Conservation (phyloP, 2,888 invertebrate genomes). For the Thereva nobilitata region DNA sequence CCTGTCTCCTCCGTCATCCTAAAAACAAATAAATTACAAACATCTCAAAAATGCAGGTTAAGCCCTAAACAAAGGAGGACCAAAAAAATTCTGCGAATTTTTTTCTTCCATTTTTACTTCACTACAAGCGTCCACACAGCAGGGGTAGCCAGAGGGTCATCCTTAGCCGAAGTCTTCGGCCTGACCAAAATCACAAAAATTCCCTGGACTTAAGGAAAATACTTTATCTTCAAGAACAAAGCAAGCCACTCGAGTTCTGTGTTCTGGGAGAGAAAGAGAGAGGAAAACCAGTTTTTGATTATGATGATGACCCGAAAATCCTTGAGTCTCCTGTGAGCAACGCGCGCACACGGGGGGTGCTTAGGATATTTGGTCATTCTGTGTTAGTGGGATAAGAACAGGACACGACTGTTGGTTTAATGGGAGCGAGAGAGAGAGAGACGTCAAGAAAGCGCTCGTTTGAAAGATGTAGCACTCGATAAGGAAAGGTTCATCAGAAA, state of each 20-base stretch:
- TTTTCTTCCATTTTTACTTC: constrained; percentile 24
- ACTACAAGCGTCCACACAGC: constrained; percentile 1
- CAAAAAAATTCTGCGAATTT: constrained; percentile 34
- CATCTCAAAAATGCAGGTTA: background rate
- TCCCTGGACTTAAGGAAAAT: constrained; percentile 20
- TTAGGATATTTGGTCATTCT: background rate
- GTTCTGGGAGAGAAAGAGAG: background rate
- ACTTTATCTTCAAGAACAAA: constrained; percentile 10
- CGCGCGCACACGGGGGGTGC: background rate
- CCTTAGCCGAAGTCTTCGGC: constrained; percentile 8
- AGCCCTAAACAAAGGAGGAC: constrained; percentile 11
- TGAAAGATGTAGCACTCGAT: no score
- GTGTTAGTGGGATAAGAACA: background rate
- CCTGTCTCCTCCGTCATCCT: background rate
- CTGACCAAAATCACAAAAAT: constrained; percentile 9
- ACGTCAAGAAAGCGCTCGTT: no score
- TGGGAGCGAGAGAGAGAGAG: no score
- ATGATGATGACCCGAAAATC: constrained; percentile 20
- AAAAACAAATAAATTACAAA: constrained; percentile 31
- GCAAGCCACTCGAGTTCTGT: constrained; percentile 16
- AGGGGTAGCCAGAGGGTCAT: constrained; percentile 10
- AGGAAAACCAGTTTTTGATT: background rate
- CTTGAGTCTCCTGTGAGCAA: constrained; percentile 23
- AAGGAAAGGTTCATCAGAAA: background rate
- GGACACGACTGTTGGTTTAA: no score